These are phyloP conservation scores for Pseudonaja textilis DNA, from an alignment of 2,113 vertebrate species.

Conservation along the genomic window DNA sequence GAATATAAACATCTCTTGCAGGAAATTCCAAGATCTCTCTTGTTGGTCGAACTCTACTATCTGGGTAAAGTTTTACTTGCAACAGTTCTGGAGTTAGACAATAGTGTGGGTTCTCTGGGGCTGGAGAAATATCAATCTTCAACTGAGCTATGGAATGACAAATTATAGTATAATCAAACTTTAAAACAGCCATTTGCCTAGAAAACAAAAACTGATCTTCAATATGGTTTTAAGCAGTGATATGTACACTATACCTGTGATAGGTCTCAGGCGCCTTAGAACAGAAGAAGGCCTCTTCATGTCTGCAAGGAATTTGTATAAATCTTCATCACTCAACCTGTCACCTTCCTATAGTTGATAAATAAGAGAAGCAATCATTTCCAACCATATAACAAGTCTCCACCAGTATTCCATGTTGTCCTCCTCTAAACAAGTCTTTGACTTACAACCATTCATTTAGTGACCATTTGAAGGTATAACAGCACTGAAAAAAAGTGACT, in stretches of 20 bases:
- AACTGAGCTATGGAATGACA: constrained; percentile 80
- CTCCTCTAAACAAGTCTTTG: neutral
- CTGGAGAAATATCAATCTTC: constrained; percentile 97
- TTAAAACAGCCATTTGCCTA: neutral
- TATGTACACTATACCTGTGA: constrained; percentile 82
- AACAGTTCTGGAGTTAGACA: constrained; percentile 93
- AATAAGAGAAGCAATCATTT: neutral
- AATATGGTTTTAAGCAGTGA: neutral
- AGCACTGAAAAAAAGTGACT: neutral
- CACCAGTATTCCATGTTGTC: neutral
- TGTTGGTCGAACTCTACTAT: constrained; percentile 95
- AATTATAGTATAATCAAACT: neutral
- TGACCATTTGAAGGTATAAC: too few species aligned
- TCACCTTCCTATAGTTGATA: constrained; percentile 86
- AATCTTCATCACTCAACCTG: constrained; percentile 93
- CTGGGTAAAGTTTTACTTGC: constrained; percentile 96
- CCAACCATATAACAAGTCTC: neutral
- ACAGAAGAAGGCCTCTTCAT: constrained; percentile 97
- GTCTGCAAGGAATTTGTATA: constrained; percentile 96
- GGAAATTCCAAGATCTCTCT: constrained; percentile 97
- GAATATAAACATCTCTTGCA: constrained; percentile 92
- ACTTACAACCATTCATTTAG: too few species aligned
- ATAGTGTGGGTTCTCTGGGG: constrained; percentile 95
- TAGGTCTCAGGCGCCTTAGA: constrained; percentile 89
- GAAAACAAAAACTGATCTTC: neutral